Evolutionary conservation across 1,140 invertebrate species (phyloP), one percentile per base, ranked within the genome.

Genomic region (Dendrolimus punctatus): DNA sequence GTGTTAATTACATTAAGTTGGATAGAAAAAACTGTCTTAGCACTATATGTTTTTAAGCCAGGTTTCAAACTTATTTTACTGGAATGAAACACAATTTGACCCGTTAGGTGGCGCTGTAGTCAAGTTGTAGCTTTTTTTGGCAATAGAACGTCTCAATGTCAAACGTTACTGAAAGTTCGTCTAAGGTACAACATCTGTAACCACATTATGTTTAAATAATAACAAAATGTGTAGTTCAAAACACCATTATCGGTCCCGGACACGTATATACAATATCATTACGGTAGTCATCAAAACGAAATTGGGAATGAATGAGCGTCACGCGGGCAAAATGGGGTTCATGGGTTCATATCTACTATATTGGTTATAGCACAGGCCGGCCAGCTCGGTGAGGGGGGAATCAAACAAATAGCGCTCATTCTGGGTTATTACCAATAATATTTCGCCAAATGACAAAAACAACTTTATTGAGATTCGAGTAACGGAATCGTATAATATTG

Each of bases 251-350:
- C 23, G 23, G 23, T 23, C 23, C 51, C 8, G 36, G 9, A 63
- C 67, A 69, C 64, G 62, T 69, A 59, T 45, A 51, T 55, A 70
- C 66, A 65, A 73, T 74, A 69, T 67, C 66, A 71, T 80, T 70
- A 77, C 58, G 63, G 52, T 54, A 62, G 69, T 69, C 67, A 76
- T 79, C 75, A 76, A 68, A 77, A 75, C 61, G 70, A 73, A 74
- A 77, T 79, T 69, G 69, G 70, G 62, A 69, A 79, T 71, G 68
- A 72, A 78, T 72, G 66, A 66, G 57, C 51, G 56, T 58, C 55
- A 61, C 57, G 57, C 60, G 51, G 57, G 53, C 55, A 50, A 55
- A 54, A 10, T 9, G 43, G n/a, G 43, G 23, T 45, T 45, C 44
- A 36, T 43, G 23, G 42, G 49, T 50, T 50, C 23, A 50, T 45